Base-by-base conservation (phyloP, 1,140 invertebrate genomes). In the Neuroterus valhalla region DNA sequence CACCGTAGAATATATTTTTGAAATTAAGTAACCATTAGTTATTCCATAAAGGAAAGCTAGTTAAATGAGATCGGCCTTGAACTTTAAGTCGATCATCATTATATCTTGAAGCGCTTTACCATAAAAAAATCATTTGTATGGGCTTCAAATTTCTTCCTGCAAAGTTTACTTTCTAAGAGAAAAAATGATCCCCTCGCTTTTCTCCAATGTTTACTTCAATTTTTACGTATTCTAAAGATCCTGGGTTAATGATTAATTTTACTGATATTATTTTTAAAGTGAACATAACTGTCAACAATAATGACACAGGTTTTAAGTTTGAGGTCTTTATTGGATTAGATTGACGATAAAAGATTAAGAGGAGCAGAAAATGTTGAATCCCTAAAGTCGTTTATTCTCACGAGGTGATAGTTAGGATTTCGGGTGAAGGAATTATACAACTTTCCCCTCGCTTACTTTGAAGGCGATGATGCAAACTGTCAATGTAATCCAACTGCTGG, bases 401-500 rank as follows among this genome's bases (percentile, higher is more conserved):
- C 72, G 66, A 44, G 46, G 43, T 48, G 46, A 77, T 73, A 66
- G 48, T 62, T 31, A 66, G 62, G 26, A 77, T 81, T 80, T 78
- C 67, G 66, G 70, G 17, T 45, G 67, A 43, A 76, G n/a, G 14
- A 68, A 12, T 81, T 79, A 76, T 70, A 72, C 44, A 79, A 82
- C 67, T 71, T 77, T 68, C 67, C 38, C 72, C 74, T 81, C 74
- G 70, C 73, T 71, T 70, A 74, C 72, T 75, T 82, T 70, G 70
- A 74, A 77, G 52, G 43, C 69, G 77, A 67, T 80, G 76, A 74
- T 66, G 77, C 50, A 80, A 82, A 79, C 74, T 74, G 71, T 68
- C 68, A 75, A 67, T 68, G 62, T 71, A 74, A 80, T 48, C n/a
- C 69, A 76, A 38, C n/a, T 42, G 66, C 68, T 44, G n/a, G 19